phyloP scores from a whole-genome alignment of 2,797 vertebrate genomes.

The Danio kyathit region DNA sequence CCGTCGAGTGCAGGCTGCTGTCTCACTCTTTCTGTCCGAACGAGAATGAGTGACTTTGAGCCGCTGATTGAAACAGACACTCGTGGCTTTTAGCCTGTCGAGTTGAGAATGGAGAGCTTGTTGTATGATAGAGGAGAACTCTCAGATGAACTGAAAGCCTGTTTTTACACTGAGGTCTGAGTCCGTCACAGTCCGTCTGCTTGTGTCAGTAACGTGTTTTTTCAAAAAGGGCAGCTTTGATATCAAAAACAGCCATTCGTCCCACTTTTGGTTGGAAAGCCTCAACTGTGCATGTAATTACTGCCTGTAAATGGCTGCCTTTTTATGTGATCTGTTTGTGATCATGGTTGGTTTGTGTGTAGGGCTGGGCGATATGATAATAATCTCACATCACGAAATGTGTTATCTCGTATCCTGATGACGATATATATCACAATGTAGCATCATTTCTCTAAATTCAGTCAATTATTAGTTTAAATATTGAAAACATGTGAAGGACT shows the following conservation, averaged over 20 bases:
- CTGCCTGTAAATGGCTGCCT: conserved; percentile 20
- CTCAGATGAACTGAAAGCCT: conserved; percentile 37
- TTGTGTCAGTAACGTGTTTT: conserved; percentile 15
- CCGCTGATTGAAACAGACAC: conserved; percentile 58
- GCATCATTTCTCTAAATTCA: no score
- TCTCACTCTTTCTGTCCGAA: conserved; percentile 29
- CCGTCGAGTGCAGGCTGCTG: neutral
- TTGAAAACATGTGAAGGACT: no score
- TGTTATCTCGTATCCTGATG: no score
- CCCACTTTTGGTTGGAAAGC: conserved; percentile 31
- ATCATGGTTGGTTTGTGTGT: neutral
- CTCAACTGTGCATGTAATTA: conserved; percentile 35
- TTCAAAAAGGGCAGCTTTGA: conserved; percentile 14
- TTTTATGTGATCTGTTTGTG: neutral
- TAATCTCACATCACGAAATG: no score
- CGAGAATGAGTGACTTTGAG: conserved; percentile 40
- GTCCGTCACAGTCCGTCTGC: conserved; percentile 14
- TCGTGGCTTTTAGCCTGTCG: conserved; percentile 33
- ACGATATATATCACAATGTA: no score
- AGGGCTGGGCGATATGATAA: no score
- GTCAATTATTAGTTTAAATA: no score
- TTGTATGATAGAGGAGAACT: conserved; percentile 15
- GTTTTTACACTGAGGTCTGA: conserved; percentile 36
- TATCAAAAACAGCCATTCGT: conserved; percentile 34
- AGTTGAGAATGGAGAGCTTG: conserved; percentile 12